Evolutionary conservation across 2,888 invertebrate species (phyloP).

Genomic region (Leuctra nigra): DNA sequence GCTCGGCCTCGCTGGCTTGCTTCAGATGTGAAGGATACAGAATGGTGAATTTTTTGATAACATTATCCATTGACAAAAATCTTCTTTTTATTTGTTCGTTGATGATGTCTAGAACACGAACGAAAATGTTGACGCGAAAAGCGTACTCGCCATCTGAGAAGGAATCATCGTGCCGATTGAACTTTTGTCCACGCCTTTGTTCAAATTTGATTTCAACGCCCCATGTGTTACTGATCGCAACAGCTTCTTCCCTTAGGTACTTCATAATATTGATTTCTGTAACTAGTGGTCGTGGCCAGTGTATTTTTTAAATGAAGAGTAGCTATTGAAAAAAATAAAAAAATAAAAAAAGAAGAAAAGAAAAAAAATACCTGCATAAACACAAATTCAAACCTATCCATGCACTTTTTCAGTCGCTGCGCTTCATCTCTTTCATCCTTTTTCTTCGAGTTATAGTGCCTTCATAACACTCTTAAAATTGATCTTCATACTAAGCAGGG

Average conservation of each 20-base stretch:
- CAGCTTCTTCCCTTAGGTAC: neutral
- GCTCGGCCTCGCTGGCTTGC: neutral
- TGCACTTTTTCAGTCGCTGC: neutral
- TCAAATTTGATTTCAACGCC: neutral
- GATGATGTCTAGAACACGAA: neutral
- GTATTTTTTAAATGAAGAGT: neutral
- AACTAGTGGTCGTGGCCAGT: neutral
- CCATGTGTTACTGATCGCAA: neutral
- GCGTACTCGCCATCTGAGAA: neutral
- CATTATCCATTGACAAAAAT: neutral
- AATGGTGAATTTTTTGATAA: neutral
- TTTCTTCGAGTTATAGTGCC: neutral
- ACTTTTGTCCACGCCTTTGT: neutral
- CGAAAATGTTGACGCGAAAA: neutral
- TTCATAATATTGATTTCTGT: neutral
- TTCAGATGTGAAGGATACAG: neutral
- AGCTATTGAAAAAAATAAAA: too few species aligned
- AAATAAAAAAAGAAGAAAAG: too few species aligned
- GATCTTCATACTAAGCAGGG: neutral
- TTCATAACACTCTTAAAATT: neutral
- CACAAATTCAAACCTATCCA: slow-evolving; percentile 1
- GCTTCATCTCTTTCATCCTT: slow-evolving; percentile 9
- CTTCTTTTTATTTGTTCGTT: neutral
- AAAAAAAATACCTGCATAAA: neutral
- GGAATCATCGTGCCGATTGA: neutral